A percentile compares a stretch with the other conserved stretches of the same genome.
Evolutionary conservation across 2,888 invertebrate species (phyloP).

Genomic region (Melanchra persicariae): DNA sequence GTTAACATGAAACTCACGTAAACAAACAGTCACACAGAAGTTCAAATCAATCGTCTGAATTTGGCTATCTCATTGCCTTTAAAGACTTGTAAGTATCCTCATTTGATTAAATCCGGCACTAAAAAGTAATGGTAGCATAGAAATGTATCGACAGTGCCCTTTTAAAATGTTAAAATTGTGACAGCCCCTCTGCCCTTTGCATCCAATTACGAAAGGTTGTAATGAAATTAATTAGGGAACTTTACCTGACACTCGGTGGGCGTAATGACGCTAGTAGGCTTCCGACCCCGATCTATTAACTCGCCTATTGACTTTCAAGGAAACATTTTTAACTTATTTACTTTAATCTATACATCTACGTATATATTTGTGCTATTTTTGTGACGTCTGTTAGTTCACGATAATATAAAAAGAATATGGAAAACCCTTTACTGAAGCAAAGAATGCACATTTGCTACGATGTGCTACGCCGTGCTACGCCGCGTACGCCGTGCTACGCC

Average conservation of each 20-base stretch:
- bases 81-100: not conserved
- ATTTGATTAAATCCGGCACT: constrained; percentile 1
- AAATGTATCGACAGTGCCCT: constrained; percentile 41
- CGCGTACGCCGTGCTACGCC: not conserved
- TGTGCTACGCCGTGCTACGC: not conserved
- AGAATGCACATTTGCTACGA: not conserved
- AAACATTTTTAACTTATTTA: constrained; percentile 31
- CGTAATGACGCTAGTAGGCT: constrained; percentile 49
- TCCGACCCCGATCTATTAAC: constrained; percentile 31
- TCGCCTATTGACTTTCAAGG: constrained; percentile 34
- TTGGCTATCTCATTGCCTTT: not conserved
- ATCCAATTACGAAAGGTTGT: constrained; percentile 58
- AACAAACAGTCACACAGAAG: not conserved
- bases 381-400: not conserved
- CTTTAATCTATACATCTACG: not conserved
- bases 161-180: constrained; percentile 51
- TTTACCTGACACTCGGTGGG: constrained; percentile 57
- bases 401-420: not conserved
- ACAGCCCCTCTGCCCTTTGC: constrained; percentile 56
- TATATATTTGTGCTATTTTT: not conserved
- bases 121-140: constrained; percentile 18
- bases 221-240: constrained; percentile 66
- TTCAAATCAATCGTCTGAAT: not conserved
- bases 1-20: not conserved
- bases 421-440: not conserved